Base-by-base conservation (phyloP, 2,797 vertebrate genomes). In the Typhlichthys eigenmanni region DNA sequence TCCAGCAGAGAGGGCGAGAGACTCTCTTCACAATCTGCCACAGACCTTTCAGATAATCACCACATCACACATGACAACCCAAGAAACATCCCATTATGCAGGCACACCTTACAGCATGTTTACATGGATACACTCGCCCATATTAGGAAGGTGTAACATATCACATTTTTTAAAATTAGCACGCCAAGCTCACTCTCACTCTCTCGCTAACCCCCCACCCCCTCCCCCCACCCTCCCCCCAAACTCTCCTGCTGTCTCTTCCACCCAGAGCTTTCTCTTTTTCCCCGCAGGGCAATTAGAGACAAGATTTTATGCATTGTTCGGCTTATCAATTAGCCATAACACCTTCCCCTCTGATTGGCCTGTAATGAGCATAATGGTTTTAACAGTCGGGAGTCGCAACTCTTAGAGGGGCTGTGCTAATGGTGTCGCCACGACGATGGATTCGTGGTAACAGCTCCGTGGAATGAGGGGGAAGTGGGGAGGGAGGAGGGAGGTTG, bases 381-480 rank as follows among this genome's bases (percentile, higher is more conserved):
- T 94, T 95, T 95, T 95, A 96, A 94, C 93, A 94, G 95, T 93
- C 94, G 94, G 92, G 94, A 95, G 95, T 93, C 93, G 93, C 94
- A 94, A 95, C 94, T 96, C 95, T 97, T 96, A 97, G 96, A 96
- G 95, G 92, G 94, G 93, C 92, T 87, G 91, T 94, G 94, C 95
- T 97, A 98, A 98, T 96, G 94, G 94, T 86, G 89, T 92, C 92
- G 92, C 91, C 92, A 89, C 92, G 88, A 91, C 92, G 92, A 94
- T 92, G 89, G 87, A 92, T 92, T 92, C 85, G 78, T 71, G 64
- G 85, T 82, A 87, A 81, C 85, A 80, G 83, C 85, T 88, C 77
- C 70, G 77, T 16, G 60, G 83, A 81, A 72, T 80, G 68, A 78
- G 69, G 84, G 71, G 63, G 64, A 66, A 68, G 54, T 69, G 62